Conservation (phyloP, 2,888 invertebrate species). For the Coelinius sp. region DNA sequence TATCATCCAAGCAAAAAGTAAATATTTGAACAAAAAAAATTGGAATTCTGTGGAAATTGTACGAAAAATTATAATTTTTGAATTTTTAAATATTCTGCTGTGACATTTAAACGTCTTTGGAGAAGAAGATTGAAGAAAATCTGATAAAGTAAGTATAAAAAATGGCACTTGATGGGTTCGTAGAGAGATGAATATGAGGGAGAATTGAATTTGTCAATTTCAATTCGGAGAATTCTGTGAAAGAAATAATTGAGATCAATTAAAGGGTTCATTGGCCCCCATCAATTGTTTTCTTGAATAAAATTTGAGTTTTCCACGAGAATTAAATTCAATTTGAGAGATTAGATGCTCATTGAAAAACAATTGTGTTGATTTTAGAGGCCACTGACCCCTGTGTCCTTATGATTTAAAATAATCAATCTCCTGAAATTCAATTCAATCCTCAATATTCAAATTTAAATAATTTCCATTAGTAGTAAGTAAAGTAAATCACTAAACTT, state of each 20-base stretch:
- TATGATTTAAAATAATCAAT: background rate
- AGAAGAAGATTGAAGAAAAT: background rate
- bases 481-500: background rate
- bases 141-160: background rate
- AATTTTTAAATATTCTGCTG: background rate
- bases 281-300: background rate
- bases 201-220: background rate
- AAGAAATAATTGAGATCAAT: background rate
- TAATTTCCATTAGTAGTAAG: background rate
- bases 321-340: background rate
- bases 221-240: background rate
- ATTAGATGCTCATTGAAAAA: too few relatives aligned
- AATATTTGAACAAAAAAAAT: too few relatives aligned
- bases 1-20: too few relatives aligned
- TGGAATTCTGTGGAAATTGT: too few relatives aligned
- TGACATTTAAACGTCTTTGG: background rate
- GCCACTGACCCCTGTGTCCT: background rate
- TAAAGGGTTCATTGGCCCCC: background rate
- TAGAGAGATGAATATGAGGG: background rate
- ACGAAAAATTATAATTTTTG: background rate
- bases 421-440: background rate
- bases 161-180: background rate
- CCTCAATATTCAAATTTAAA: background rate
- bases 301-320: background rate
- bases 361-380: too few relatives aligned